These are phyloP conservation scores for Lasioglossum calceatum DNA, from an alignment of 2,888 invertebrate genomes.

Conservation along the genomic window DNA sequence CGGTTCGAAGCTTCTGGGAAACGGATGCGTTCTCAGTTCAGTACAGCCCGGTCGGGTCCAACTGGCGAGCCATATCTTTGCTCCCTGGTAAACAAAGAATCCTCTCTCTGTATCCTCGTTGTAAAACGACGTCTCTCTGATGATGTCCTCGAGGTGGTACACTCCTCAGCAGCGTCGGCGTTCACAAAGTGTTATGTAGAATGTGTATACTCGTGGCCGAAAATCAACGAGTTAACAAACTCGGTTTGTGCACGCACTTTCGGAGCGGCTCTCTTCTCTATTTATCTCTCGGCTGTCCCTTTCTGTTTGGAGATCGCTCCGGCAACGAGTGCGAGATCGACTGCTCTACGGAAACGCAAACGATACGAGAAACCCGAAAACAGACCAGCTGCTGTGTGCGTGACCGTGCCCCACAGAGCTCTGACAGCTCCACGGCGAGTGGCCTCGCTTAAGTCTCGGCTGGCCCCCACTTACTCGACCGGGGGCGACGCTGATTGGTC, in stretches of 20 bases:
- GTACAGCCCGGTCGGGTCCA: constrained; percentile 81
- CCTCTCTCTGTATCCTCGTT: background rate
- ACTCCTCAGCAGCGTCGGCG: background rate
- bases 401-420: constrained; percentile 85
- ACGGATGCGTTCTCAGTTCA: constrained; percentile 61
- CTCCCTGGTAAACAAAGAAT: constrained; percentile 13
- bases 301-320: background rate
- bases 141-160: background rate
- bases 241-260: constrained; percentile 1
- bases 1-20: background rate
- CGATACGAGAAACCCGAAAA: constrained; percentile 36
- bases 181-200: background rate
- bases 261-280: background rate
- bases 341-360: constrained; percentile 2
- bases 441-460: constrained; percentile 84
- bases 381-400: constrained; percentile 79
- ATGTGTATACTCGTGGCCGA: background rate
- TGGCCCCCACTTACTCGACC: constrained; percentile 79
- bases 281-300: background rate
- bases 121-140: background rate
- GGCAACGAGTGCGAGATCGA: background rate
- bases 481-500: constrained; percentile 79
- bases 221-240: background rate
- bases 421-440: constrained; percentile 84
- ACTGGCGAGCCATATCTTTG: constrained; percentile 74